These are phyloP conservation scores for Harpalus rufipes DNA, from an alignment of 2,888 invertebrate genomes.

Conservation along the genomic window DNA sequence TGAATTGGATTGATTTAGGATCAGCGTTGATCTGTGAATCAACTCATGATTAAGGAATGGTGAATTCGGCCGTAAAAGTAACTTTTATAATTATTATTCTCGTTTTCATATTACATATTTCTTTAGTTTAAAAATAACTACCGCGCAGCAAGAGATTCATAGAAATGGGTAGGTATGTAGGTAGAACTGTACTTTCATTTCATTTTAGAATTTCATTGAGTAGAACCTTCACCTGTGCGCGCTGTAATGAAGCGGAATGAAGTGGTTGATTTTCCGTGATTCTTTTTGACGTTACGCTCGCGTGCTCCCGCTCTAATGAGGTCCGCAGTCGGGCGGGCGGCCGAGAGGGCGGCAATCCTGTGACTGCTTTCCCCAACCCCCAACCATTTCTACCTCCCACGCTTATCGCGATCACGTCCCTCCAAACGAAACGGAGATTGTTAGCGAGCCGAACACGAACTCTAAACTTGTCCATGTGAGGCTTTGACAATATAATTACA, in stretches of 20 bases:
- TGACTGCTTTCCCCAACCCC: background rate
- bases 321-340: constrained; percentile 28
- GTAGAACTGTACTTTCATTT: background rate
- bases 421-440: constrained; percentile 13
- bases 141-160: background rate
- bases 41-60: too few species aligned
- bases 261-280: constrained; percentile 61
- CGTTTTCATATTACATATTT: too few species aligned
- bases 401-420: constrained; percentile 47
- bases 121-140: background rate
- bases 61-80: too few species aligned
- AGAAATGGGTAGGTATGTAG: background rate
- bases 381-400: background rate
- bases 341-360: constrained; percentile 12
- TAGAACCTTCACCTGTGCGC: constrained; percentile 12
- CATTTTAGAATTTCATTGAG: constrained; percentile 6
- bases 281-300: constrained; percentile 55
- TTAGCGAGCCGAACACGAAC: constrained; percentile 22
- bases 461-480: background rate
- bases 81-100: too few species aligned
- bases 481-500: constrained; percentile 37
- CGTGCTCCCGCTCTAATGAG: constrained; percentile 45
- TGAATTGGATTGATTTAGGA: too few species aligned
- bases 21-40: too few species aligned
- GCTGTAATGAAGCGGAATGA: constrained; percentile 41